Evolutionary conservation across 1,140 invertebrate species (phyloP).

Genomic region (Leucophenga varia): DNA sequence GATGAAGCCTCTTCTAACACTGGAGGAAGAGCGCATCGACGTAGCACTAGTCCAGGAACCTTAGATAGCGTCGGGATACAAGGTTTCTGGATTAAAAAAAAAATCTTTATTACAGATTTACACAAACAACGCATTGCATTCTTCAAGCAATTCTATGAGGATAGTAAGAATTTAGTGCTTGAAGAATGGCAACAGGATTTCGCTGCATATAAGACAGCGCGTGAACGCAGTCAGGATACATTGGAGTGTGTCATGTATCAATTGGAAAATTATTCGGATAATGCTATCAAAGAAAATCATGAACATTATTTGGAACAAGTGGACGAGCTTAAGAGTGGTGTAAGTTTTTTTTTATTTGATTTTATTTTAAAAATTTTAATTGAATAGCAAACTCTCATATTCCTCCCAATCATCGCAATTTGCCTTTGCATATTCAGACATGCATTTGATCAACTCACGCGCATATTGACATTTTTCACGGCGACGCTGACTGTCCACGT

Average conservation of each 20-base stretch:
- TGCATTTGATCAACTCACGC: conserved; percentile 58
- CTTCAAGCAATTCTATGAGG: conserved; percentile 60
- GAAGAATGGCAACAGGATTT: conserved; percentile 58
- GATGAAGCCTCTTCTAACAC: not conserved
- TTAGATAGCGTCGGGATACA: not conserved
- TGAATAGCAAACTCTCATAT: conserved; percentile 38
- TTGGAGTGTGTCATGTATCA: conserved; percentile 50
- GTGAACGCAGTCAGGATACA: conserved; percentile 43
- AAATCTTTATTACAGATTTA: conserved; percentile 45
- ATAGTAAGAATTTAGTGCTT: conserved; percentile 59
- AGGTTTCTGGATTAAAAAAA: not conserved
- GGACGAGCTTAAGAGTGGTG: conserved; percentile 59
- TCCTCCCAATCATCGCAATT: conserved; percentile 63
- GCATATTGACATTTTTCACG: conserved; percentile 60
- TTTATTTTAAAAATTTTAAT: conserved; percentile 1
- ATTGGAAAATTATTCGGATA: conserved; percentile 37
- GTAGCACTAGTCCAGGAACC: not conserved
- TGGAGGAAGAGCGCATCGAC: not conserved
- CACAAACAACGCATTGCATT: conserved; percentile 59
- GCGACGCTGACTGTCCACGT: conserved; percentile 57
- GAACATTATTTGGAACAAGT: conserved; percentile 53
- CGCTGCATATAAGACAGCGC: conserved; percentile 48
- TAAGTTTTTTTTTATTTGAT: conserved; percentile 23
- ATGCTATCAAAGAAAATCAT: conserved; percentile 28
- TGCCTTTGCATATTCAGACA: conserved; percentile 60